Evolutionary conservation across 2,888 invertebrate species (phyloP), one percentile per base, ranked within the genome.

Genomic region (Ennomos erosarius): DNA sequence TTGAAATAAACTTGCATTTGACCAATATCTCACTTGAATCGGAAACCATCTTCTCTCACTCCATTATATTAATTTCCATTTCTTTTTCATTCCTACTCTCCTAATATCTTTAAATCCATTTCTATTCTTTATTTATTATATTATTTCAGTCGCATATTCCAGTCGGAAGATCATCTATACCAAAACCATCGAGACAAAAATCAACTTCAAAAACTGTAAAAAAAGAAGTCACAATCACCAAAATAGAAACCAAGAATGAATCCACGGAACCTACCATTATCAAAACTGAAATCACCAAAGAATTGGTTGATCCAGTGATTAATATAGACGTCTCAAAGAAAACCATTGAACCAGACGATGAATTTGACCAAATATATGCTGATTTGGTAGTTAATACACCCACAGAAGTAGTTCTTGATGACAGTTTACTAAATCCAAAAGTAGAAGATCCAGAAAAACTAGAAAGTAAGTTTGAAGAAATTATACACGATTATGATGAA

Each of bases 291-390:
- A 67, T 59, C 44, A 81, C 52, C 36, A 54, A 68, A 47, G 40
- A 44, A 48, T 12, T 26, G 4, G 26, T 39, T 9, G 43, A 35
- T 12, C 42, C 54, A 1, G 26, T 9, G 11, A 9, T 10, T 5
- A 35, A 42, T 6, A 51, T 68, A 67, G 66, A 47, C 75, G 55
- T 49, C 44, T 53, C 51, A 8, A 44, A 43, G 53, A 47, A 61
- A 51, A 40, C 48, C 9, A 52, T 45, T 12, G 55, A 59, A 59
- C 51, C 79, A 0, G 87, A 87, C 5, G 89, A 90, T 1, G 90
- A 88, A 67, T 91, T 91, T 45, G 90, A 91, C 6, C 88, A 85
- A 73, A 70, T 91, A 35, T 91, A 85, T 52, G 85, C 86, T 55
- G 85, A 89, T 76, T 79, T 87, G 4, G 73, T 82, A 1, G 78